These are phyloP conservation scores for Corythucha ciliata DNA, from an alignment of 2,888 invertebrate species.

Conservation along the genomic window DNA sequence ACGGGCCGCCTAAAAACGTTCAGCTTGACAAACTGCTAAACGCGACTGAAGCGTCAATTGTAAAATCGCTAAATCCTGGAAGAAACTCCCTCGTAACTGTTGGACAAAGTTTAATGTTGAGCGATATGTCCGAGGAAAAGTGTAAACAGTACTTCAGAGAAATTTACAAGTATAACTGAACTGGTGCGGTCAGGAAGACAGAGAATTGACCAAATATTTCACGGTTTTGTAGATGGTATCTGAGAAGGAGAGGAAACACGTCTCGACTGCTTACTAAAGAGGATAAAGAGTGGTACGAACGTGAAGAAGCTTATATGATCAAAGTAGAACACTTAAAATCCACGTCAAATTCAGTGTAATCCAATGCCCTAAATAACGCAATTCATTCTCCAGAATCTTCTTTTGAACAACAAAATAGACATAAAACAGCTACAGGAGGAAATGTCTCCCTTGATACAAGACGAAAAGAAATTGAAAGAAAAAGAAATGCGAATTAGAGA, in stretches of 20 bases:
- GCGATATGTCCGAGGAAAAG: background rate
- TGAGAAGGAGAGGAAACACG: conserved; percentile 31
- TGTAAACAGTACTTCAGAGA: conserved; percentile 21
- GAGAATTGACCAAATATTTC: background rate
- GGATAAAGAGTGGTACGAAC: conserved; percentile 28
- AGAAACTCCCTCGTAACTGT: too few species aligned
- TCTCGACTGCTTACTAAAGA: conserved; percentile 27
- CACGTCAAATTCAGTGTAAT: background rate
- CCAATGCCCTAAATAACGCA: background rate
- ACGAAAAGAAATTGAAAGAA: conserved; percentile 29
- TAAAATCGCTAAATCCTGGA: too few species aligned
- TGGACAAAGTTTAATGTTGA: too few species aligned
- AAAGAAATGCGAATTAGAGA: conserved; percentile 28
- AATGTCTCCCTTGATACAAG: conserved; percentile 29
- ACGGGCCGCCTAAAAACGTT: conserved; percentile 12
- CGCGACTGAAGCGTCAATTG: too few species aligned
- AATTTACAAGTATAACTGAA: conserved; percentile 17
- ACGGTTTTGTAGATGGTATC: conserved; percentile 31
- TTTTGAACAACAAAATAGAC: conserved; percentile 31
- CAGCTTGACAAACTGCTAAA: background rate
- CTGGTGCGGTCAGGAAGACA: background rate
- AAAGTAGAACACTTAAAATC: conserved; percentile 23
- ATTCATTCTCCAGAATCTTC: conserved; percentile 16
- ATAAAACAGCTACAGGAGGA: conserved; percentile 28
- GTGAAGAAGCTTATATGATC: conserved; percentile 31